Conservation (phyloP, 2,113 vertebrate genomes). For the Ictidomys tridecemlineatus region DNA sequence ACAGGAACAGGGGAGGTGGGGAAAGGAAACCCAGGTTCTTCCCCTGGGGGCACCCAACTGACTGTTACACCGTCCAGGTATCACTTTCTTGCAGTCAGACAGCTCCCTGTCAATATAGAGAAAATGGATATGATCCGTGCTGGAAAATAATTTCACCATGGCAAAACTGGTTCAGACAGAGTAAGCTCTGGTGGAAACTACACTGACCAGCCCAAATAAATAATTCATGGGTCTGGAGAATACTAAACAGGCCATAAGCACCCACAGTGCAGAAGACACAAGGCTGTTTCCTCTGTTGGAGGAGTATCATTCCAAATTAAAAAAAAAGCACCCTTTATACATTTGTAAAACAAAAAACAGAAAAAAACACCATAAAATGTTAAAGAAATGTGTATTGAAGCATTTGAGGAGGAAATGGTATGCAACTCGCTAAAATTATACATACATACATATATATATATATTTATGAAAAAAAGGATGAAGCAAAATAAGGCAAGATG, state of each 20-base stretch:
- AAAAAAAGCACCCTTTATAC: too few species aligned
- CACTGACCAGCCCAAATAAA: too few species aligned
- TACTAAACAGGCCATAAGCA: neutral
- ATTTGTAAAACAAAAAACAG: too few species aligned
- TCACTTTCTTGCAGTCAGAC: neutral
- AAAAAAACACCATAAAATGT: too few species aligned
- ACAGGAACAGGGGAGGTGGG: neutral
- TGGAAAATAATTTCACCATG: neutral
- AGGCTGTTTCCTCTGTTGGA: too few species aligned
- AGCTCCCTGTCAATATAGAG: neutral
- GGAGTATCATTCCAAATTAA: too few species aligned
- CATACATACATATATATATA: neutral
- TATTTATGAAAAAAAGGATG: neutral
- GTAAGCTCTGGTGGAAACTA: neutral
- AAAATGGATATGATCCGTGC: neutral
- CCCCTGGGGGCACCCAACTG: neutral
- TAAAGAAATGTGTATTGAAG: neutral
- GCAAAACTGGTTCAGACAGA: neutral
- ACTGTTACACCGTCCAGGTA: too few species aligned
- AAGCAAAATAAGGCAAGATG: neutral
- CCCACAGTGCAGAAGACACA: neutral
- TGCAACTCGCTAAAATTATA: neutral
- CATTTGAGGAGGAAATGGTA: neutral
- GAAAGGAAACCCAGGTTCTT: neutral
- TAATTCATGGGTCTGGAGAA: neutral